These are phyloP conservation scores for Perognathus longimembris DNA, from an alignment of 2,113 vertebrate species.

Conservation along the genomic window DNA sequence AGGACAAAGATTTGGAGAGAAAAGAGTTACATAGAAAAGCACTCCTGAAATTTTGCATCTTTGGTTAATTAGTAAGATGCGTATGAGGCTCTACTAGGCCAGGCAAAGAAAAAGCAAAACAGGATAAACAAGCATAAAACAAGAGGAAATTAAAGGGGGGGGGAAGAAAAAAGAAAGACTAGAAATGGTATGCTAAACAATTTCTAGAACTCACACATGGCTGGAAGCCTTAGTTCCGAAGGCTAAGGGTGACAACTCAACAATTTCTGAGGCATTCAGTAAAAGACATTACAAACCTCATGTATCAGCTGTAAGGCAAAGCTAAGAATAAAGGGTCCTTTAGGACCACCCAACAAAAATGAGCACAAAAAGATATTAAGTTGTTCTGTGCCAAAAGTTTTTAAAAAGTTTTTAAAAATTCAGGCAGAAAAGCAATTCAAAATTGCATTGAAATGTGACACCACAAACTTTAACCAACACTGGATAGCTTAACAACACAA, in stretches of 20 bases:
- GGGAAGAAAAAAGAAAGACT: neutral
- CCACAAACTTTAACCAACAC: neutral
- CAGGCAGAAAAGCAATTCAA: neutral
- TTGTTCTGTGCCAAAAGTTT: neutral
- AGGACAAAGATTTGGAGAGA: neutral
- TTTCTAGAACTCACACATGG: neutral
- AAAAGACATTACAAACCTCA: neutral
- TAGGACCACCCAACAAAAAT: neutral
- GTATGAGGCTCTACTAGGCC: neutral
- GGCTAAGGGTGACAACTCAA: neutral
- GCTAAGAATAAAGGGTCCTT: neutral
- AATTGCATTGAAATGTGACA: neutral
- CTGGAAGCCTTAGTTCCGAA: neutral
- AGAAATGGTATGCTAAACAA: neutral
- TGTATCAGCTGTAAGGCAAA: neutral
- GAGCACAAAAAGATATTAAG: neutral
- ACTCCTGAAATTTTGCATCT: neutral
- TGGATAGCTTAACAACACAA: no score
- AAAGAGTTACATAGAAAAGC: neutral
- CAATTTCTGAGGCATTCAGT: neutral
- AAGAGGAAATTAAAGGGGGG: neutral
- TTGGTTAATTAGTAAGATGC: neutral
- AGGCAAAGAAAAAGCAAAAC: neutral
- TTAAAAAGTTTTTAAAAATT: neutral
- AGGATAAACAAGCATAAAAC: neutral